Conservation (phyloP, 2,113 vertebrate genomes). For the Leptobrachium ailaonicum region DNA sequence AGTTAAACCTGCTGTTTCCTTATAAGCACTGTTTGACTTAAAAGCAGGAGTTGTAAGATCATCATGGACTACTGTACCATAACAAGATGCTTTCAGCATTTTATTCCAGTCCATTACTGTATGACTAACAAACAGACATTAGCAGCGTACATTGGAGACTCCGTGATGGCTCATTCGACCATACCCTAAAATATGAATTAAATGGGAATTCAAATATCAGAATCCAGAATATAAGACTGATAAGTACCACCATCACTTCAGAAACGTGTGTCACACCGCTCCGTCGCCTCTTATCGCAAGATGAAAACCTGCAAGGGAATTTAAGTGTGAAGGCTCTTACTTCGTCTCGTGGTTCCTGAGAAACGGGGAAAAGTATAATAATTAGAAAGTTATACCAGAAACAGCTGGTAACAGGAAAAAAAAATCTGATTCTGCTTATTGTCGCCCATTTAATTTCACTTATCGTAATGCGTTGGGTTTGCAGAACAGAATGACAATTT, state of each 20-base stretch:
- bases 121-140: conserved; percentile 28
- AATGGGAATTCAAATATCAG: background rate
- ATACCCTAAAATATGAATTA: background rate
- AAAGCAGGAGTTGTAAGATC: background rate
- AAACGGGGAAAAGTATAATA: conserved; percentile 24
- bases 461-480: conserved; percentile 6
- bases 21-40: background rate
- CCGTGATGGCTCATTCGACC: background rate
- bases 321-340: background rate
- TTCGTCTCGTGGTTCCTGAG: background rate
- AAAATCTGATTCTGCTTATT: conserved; percentile 14
- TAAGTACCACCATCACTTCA: too few relatives aligned
- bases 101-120: conserved; percentile 17
- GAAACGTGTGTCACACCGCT: too few relatives aligned
- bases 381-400: conserved; percentile 42
- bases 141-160: conserved; percentile 10
- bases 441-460: conserved; percentile 33
- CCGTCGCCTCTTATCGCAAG: too few relatives aligned
- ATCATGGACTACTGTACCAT: background rate
- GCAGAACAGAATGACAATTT: background rate
- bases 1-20: background rate
- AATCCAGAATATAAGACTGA: background rate
- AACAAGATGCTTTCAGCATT: background rate
- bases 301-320: too few relatives aligned
- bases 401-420: conserved; percentile 46